Conservation (phyloP, 1,140 invertebrate genomes). For the Drosophila kikkawai region DNA sequence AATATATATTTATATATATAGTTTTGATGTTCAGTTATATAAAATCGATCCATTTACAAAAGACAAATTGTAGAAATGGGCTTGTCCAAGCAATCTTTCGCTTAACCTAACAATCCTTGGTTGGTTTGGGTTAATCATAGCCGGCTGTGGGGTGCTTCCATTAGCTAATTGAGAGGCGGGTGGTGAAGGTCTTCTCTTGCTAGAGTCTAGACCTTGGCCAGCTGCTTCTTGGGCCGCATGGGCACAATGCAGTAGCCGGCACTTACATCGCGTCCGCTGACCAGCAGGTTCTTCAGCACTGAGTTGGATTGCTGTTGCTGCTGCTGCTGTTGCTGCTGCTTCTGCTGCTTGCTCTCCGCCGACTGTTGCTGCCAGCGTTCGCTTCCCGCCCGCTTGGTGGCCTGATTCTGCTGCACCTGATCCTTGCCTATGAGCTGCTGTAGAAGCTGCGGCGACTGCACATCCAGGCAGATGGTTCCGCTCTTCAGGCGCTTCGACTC, state of each 20-base stretch:
- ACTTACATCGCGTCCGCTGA: constrained; percentile 96
- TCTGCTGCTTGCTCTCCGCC: constrained; percentile 57
- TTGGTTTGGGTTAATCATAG: constrained; percentile 36
- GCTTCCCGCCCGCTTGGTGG: constrained; percentile 47
- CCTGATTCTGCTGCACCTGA: constrained; percentile 38
- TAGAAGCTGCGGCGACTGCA: constrained; percentile 71
- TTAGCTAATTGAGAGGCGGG: constrained; percentile 48
- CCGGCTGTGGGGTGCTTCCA: constrained; percentile 49
- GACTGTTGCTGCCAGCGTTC: constrained; percentile 62
- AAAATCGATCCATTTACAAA: constrained; percentile 85
- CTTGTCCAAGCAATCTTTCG: constrained; percentile 47
- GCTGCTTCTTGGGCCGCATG: constrained; percentile 86
- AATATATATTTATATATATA: constrained; percentile 5
- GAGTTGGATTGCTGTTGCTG: constrained; percentile 77
- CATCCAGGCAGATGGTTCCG: constrained; percentile 51
- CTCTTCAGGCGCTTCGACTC: constrained; percentile 79
- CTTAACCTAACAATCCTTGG: constrained; percentile 59
- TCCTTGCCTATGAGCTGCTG: constrained; percentile 72
- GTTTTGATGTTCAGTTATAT: constrained; percentile 50
- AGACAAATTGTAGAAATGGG: constrained; percentile 74
- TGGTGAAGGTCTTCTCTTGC: constrained; percentile 36
- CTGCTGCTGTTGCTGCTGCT: constrained; percentile 63
- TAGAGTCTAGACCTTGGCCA: constrained; percentile 76
- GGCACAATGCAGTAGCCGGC: constrained; percentile 94
- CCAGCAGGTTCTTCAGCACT: constrained; percentile 95